Evolutionary conservation across 2,113 vertebrate genomes (phyloP), one percentile per base, ranked within the genome.

Genomic region (Dipodomys merriami): DNA sequence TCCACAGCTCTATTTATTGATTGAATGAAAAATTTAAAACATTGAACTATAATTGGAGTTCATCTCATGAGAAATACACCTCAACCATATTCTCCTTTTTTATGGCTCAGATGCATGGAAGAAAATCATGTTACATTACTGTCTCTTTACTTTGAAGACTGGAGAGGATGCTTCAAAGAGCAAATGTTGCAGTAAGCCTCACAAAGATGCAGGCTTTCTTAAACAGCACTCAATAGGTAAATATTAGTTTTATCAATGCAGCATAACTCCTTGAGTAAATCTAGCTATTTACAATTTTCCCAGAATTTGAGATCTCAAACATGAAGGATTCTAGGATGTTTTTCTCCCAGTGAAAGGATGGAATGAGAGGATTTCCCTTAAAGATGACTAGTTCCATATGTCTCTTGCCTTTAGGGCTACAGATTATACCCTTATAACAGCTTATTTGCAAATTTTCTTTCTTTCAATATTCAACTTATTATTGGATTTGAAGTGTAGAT

Each of bases 301-400:
- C 19, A 86, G 83, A 25, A 86, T 74, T 80, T 95, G 83, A 93
- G 83, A 84, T 83, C 35, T 93, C 79, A 89, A 93, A 13, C 27
- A 7, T 0, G 44, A 57, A 67, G 62, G 49, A 60, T 83, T 80
- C 57, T 77, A 22, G 78, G 6, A 57, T 57, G 39, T 86, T 80
- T 88, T 92, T 88, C 73, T n/a, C 39, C 2, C 27, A 44, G 7
- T n/a, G 13, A 44, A 69, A 85, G 22, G 64, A 74, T 2, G 2
- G 25, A 73, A 53, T 16, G 39, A 68, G 73, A 30, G 3, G 9
- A 25, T n/a, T 71, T 88, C 49, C 30, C 39, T 79, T 25, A 27
- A 53, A 18, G 23, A 71, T 71, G 73, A 62, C 16, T 15, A 25
- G 0, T 74, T 90, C 29, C 7, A 30, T 0, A 7, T 39, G 62